These are phyloP conservation scores for Amaurobius ferox DNA, from an alignment of 2,888 invertebrate genomes.

Conservation along the genomic window DNA sequence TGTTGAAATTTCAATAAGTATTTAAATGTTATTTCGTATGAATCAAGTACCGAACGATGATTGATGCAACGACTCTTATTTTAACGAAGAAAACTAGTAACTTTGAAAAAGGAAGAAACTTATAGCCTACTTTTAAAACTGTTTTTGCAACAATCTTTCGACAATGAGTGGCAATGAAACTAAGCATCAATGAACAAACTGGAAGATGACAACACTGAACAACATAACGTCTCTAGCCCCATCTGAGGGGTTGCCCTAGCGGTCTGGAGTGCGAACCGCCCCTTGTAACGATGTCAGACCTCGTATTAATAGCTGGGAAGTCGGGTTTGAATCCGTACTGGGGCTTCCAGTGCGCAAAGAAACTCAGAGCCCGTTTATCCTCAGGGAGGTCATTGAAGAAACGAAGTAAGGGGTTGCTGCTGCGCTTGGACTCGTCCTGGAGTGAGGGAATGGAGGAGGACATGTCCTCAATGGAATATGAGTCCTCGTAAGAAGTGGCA, in stretches of 20 bases:
- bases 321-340: slow-evolving; percentile 25
- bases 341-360: slow-evolving; percentile 52
- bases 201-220: not conserved
- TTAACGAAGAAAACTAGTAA: no score
- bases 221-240: slow-evolving; percentile 25
- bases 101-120: no score
- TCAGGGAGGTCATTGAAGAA: slow-evolving; percentile 1
- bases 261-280: slow-evolving; percentile 34
- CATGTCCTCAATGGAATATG: not conserved
- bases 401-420: slow-evolving; percentile 1
- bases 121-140: no score
- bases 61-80: no score
- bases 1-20: no score
- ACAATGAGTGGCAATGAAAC: not conserved
- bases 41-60: no score
- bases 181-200: not conserved
- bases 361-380: slow-evolving; percentile 51
- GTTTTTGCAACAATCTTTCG: not conserved
- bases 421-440: not conserved
- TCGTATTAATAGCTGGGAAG: slow-evolving; percentile 41
- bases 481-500: not conserved
- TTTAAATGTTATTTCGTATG: no score
- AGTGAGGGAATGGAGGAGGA: slow-evolving; percentile 24
- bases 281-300: slow-evolving; percentile 59
- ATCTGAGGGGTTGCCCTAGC: slow-evolving; percentile 55